Conservation (phyloP, 1,140 invertebrate genomes). For the Fopius arisanus region DNA sequence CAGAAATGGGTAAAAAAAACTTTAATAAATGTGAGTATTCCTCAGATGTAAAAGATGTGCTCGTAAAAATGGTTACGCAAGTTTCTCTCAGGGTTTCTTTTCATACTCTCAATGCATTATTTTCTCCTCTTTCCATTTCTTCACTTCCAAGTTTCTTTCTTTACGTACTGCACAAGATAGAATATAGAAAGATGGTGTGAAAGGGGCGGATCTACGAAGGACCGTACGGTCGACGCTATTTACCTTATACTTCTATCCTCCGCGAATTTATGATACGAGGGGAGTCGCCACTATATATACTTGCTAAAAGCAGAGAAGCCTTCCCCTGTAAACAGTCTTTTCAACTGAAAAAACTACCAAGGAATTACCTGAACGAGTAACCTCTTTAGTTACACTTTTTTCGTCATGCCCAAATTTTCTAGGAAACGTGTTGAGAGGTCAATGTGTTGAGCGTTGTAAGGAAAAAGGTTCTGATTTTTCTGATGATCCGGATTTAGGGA, state of each 20-base stretch:
- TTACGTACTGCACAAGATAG: neutral
- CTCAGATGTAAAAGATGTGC: neutral
- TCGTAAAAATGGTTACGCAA: neutral
- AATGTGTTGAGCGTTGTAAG: neutral
- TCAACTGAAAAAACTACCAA: neutral
- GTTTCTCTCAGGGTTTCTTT: conserved; percentile 5
- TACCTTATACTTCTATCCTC: neutral
- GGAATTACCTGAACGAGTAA: neutral
- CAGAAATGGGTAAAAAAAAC: neutral
- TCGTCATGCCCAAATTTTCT: neutral
- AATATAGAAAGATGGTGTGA: neutral
- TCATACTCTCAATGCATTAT: neutral
- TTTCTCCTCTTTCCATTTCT: conserved; percentile 20
- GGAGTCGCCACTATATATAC: neutral
- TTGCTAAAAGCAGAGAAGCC: neutral
- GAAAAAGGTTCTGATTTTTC: neutral
- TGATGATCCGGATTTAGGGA: neutral
- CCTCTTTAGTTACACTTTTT: neutral
- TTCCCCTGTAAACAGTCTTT: neutral
- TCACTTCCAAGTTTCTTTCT: conserved; percentile 10
- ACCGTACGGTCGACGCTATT: neutral
- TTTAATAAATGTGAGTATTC: neutral
- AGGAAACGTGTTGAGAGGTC: neutral
- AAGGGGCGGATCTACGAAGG: neutral
- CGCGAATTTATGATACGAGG: neutral